A percentile compares a stretch with the other conserved stretches of the same genome.
Conservation (phyloP, 2,888 invertebrate genomes). For the Aspidiotus rigidus region DNA sequence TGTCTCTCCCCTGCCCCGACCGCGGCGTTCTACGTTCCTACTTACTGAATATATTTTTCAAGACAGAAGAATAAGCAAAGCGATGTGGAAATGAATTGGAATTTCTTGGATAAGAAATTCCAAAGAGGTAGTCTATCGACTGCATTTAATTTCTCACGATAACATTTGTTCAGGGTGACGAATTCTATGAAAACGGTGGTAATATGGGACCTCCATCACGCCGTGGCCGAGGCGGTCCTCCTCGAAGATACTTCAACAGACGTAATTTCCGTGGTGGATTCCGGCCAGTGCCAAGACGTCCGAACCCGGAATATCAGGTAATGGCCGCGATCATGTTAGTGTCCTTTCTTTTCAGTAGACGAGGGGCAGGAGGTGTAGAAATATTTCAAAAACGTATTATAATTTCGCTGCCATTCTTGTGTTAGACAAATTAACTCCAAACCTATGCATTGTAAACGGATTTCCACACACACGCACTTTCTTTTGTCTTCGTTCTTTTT, state of each 20-base stretch:
- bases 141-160: neutral
- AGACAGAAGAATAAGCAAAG: no score
- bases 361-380: neutral
- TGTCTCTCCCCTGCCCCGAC: no score
- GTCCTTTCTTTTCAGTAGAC: no score
- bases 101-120: no score
- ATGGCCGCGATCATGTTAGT: neutral
- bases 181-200: slow-evolving; percentile 18
- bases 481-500: no score
- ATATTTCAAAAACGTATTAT: neutral
- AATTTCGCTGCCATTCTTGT: neutral
- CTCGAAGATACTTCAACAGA: slow-evolving; percentile 29
- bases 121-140: neutral
- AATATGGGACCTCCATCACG: slow-evolving; percentile 19
- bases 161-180: slow-evolving; percentile 13
- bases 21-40: no score
- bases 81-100: no score
- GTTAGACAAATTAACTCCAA: no score
- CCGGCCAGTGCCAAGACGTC: slow-evolving; percentile 32
- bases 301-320: slow-evolving; percentile 28
- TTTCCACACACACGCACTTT: no score
- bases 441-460: no score
- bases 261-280: slow-evolving; percentile 27
- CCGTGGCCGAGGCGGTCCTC: slow-evolving; percentile 28
- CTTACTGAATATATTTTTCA: no score